phyloP scores from a whole-genome alignment of 2,113 vertebrate species.

The Sceloporus tristichus region DNA sequence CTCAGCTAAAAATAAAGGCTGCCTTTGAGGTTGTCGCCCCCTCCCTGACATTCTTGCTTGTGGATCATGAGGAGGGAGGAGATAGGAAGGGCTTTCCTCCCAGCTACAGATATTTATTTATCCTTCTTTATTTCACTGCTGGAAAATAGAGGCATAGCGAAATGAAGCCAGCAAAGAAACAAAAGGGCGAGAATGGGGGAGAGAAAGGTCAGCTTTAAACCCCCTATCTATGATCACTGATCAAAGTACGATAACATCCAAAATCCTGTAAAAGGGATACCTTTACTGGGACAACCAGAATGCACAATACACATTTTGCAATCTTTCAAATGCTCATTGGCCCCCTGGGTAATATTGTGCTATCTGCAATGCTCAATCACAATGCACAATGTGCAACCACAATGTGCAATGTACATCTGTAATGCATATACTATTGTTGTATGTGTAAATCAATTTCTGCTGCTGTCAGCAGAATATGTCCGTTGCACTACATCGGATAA shows the following conservation, averaged over 20 bases:
- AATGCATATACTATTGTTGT: too few species aligned
- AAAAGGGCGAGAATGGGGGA: neutral
- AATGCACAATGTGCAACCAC: too few species aligned
- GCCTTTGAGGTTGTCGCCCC: constrained; percentile 50
- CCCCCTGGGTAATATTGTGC: too few species aligned
- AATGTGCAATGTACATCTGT: too few species aligned
- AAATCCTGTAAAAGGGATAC: neutral
- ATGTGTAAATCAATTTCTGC: too few species aligned
- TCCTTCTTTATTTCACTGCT: neutral
- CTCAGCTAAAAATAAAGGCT: constrained; percentile 55
- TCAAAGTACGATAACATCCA: neutral
- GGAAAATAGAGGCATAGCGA: constrained; percentile 1
- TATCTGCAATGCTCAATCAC: too few species aligned
- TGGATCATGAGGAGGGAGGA: neutral
- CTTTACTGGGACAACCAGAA: neutral
- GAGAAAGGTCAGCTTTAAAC: neutral
- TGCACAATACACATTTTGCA: too few species aligned
- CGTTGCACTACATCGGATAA: too few species aligned
- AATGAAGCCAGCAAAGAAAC: neutral
- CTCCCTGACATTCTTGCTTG: neutral
- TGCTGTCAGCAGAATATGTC: too few species aligned
- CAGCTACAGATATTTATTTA: neutral
- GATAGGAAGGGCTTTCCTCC: constrained; percentile 36
- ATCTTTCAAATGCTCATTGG: too few species aligned
- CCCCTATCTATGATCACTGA: too few species aligned